Conservation (phyloP, 2,797 vertebrate genomes). For the Pseudotriccus pelzelni region DNA sequence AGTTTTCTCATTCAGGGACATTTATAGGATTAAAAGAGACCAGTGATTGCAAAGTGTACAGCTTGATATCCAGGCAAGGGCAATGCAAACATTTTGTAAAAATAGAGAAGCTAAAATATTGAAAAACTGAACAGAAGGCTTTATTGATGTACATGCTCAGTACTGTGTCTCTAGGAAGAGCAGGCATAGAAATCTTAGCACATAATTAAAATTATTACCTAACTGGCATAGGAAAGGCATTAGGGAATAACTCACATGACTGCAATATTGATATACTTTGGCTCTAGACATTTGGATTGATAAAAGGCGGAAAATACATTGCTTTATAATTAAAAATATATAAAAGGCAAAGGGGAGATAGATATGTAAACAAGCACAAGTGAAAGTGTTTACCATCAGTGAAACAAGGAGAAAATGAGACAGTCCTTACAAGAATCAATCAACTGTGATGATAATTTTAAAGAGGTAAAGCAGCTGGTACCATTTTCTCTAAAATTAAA, state of each 20-base stretch:
- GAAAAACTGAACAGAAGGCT: not conserved
- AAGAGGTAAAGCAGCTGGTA: not conserved
- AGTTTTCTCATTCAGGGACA: not conserved
- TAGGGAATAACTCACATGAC: not conserved
- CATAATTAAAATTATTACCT: conserved; percentile 21
- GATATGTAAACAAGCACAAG: not conserved
- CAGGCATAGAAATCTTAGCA: not conserved
- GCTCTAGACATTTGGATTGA: not conserved
- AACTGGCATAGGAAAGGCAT: not conserved
- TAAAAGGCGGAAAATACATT: not conserved
- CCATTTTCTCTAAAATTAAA: not conserved
- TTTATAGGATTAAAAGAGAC: not conserved
- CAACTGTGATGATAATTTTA: too few relatives aligned
- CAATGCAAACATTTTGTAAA: not conserved
- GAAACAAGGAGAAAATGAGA: not conserved
- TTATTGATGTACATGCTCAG: not conserved
- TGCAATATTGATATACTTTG: not conserved
- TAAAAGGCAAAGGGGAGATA: not conserved
- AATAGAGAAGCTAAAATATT: not conserved
- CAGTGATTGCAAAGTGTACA: not conserved
- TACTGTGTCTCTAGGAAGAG: not conserved
- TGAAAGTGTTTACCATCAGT: not conserved
- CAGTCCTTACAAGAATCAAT: not conserved
- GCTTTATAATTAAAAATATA: not conserved
- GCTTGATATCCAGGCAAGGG: not conserved